Base-by-base conservation (phyloP, 2,797 vertebrate species). In the Neomorphus geoffroyi region DNA sequence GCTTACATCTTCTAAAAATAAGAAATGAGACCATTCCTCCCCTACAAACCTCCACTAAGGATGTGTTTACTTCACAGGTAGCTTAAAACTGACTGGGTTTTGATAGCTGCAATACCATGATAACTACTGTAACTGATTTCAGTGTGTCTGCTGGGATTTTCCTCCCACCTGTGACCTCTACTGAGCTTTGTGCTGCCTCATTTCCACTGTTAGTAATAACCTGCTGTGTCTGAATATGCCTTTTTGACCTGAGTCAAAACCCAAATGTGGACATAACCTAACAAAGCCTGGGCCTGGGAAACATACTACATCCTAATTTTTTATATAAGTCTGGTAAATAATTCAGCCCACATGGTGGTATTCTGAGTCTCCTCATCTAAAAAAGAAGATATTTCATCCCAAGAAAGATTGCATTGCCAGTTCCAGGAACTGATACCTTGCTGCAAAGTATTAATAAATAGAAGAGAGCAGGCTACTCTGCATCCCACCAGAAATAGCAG, bases 401-500 rank as follows among this genome's bases (percentile, higher is more conserved):
- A 74, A 77, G 39, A 60, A 72, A 69, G 28, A 60, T 27, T 46
- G 28, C 5, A 78, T 88, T 74, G 5, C 39, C 27, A 43, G 45
- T 88, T 93, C 43, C 48, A 85, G 71, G 58, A 90, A 41, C 32
- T n/a, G 57, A 61, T 58, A 46, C 18, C 23, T 91, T 77, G 10
- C 15, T 75, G 80, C 21, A 28, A 75, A 79, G 17, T 66, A 85
- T 53, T 71, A 77, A 80, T 65, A 91, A 91, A 90, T 22, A 90
- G 61, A 67, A 60, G 37, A 86, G 61, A 80, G 71, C 7, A 69
- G 30, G 14, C 22, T 74, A 80, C 45, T 80, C 60, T 12, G 10
- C 88, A 85, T 24, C 53, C 41, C 67, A 58, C 30, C 50, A 93
- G 74, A 92, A 95, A 93, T 18, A 94, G 77, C 41, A 92, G n/a